Conservation (phyloP, 1,140 invertebrate genomes). For the Drosophila micromelanica region DNA sequence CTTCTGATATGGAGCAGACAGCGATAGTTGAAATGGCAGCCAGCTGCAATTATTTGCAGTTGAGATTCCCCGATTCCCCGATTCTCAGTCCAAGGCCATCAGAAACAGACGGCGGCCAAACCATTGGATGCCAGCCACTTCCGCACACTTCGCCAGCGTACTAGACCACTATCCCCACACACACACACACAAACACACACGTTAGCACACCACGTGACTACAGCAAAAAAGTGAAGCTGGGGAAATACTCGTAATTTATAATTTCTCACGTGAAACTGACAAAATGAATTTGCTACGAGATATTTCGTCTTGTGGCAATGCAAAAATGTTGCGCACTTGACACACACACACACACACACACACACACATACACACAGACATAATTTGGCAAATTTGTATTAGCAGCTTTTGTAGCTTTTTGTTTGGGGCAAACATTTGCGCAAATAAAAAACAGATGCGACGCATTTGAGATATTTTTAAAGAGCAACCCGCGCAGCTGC, state of each 20-base stretch:
- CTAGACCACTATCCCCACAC: slow-evolving; percentile 4
- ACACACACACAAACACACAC: slow-evolving; percentile 6
- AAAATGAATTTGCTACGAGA: slow-evolving; percentile 55
- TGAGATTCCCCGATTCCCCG: slow-evolving; percentile 27
- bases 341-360: slow-evolving; percentile 17
- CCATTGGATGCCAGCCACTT: slow-evolving; percentile 57
- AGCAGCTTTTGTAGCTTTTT: slow-evolving; percentile 51
- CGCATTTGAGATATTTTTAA: slow-evolving; percentile 40
- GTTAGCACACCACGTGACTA: not conserved
- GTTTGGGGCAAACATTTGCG: slow-evolving; percentile 53
- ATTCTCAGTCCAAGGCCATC: slow-evolving; percentile 62
- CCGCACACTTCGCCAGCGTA: slow-evolving; percentile 13
- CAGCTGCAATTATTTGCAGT: slow-evolving; percentile 81
- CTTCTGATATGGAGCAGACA: not conserved
- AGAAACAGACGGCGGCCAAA: slow-evolving; percentile 74
- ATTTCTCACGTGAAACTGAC: slow-evolving; percentile 80
- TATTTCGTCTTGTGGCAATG: slow-evolving; percentile 32
- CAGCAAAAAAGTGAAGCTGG: slow-evolving; percentile 14
- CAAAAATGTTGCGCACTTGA: slow-evolving; percentile 53
- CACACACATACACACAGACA: not conserved
- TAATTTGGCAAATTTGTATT: slow-evolving; percentile 3
- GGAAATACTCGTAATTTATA: slow-evolving; percentile 65
- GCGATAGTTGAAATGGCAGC: slow-evolving; percentile 36
- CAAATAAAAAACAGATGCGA: slow-evolving; percentile 76
- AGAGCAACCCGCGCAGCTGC: slow-evolving; percentile 31